Conservation (phyloP, 1,140 invertebrate genomes). For the Orius insidiosus region DNA sequence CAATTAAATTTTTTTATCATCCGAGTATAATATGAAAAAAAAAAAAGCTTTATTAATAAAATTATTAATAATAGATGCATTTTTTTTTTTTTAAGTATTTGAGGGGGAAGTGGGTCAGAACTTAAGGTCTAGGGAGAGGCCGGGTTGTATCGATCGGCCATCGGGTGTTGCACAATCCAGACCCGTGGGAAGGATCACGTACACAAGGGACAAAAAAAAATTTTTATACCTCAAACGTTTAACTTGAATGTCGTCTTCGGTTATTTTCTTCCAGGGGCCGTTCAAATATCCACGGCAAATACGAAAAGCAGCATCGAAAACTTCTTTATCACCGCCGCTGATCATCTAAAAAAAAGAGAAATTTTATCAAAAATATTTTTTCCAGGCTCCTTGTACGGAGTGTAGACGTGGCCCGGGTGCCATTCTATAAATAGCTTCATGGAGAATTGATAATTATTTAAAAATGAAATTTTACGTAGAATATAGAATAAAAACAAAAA, state of each 20-base stretch:
- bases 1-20: no score
- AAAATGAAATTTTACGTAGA: no score
- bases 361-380: no score
- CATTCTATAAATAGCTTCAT: no score
- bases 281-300: conserved; percentile 75
- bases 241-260: conserved; percentile 19
- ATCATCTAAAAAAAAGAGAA: conserved; percentile 12
- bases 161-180: no score
- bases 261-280: conserved; percentile 47
- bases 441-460: no score
- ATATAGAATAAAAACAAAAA: no score
- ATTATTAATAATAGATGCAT: no score
- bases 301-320: conserved; percentile 44
- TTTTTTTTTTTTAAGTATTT: neutral
- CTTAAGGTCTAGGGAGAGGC: neutral
- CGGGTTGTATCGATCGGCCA: neutral
- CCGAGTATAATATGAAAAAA: no score
- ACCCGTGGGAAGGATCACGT: neutral
- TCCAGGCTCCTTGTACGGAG: no score
- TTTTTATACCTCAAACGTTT: conserved; percentile 21
- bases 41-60: no score
- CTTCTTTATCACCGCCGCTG: conserved; percentile 15
- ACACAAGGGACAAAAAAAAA: neutral
- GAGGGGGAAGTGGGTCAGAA: neutral
- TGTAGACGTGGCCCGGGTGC: no score